Evolutionary conservation across 2,888 invertebrate species (phyloP).

Genomic region (Lymantria monacha): DNA sequence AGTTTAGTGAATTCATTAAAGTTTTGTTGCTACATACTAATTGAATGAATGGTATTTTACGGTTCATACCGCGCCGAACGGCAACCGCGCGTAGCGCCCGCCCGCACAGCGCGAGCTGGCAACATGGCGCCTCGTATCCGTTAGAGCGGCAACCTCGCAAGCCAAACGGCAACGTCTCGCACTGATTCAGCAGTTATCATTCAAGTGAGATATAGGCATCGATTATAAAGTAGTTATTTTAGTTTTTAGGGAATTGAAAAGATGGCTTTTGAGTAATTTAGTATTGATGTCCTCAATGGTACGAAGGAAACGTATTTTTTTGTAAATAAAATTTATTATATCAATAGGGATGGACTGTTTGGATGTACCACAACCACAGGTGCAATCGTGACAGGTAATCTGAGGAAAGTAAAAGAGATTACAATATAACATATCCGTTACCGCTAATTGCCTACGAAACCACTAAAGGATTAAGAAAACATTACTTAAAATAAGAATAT

Average conservation of each 20-base stretch:
- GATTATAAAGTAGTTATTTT: constrained; percentile 36
- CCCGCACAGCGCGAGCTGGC: constrained; percentile 65
- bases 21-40: constrained; percentile 52
- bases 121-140: constrained; percentile 67
- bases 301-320: background rate
- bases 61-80: constrained; percentile 51
- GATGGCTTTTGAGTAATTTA: constrained; percentile 24
- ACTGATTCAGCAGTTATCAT: constrained; percentile 75
- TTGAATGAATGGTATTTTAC: constrained; percentile 75
- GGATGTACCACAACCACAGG: too few species aligned
- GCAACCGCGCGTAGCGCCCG: constrained; percentile 68
- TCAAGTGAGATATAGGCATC: constrained; percentile 43
- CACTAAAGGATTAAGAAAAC: too few species aligned
- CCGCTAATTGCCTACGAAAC: too few species aligned
- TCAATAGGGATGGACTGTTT: too few species aligned
- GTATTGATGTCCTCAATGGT: constrained; percentile 11
- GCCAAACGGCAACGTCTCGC: constrained; percentile 65
- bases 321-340: too few species aligned
- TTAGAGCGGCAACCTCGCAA: constrained; percentile 56
- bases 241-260: constrained; percentile 35
- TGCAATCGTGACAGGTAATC: too few species aligned
- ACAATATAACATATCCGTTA: too few species aligned
- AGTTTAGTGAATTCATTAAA: constrained; percentile 49
- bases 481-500: too few species aligned
- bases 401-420: too few species aligned